Conservation (phyloP, 2,113 vertebrate species). For the Leptosomus discolor region DNA sequence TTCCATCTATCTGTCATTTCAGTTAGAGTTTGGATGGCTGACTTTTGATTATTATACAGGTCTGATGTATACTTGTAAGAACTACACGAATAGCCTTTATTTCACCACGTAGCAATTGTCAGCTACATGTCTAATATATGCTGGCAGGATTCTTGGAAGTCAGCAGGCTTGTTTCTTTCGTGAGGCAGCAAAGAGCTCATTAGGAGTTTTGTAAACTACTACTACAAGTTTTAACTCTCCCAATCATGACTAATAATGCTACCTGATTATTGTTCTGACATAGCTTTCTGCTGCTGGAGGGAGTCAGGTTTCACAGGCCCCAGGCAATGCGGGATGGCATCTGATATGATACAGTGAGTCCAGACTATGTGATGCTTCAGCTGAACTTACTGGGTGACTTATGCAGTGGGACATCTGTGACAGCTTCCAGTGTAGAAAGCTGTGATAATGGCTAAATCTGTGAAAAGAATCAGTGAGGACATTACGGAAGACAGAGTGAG, state of each 20-base stretch:
- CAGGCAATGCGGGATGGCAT: not conserved
- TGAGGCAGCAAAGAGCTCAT: not conserved
- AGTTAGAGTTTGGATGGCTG: not conserved
- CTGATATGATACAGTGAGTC: not conserved
- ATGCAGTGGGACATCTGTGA: not conserved
- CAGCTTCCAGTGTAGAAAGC: no score
- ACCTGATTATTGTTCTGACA: not conserved
- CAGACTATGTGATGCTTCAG: not conserved
- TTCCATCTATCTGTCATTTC: conserved; percentile 28
- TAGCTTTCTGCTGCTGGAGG: not conserved
- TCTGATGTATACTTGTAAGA: not conserved
- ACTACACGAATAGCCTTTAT: not conserved
- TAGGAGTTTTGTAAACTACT: not conserved
- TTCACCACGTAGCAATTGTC: accelerated
- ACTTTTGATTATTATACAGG: not conserved
- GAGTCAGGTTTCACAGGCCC: not conserved
- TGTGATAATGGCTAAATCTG: not conserved
- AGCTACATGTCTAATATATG: accelerated
- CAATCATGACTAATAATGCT: not conserved
- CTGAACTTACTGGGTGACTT: not conserved
- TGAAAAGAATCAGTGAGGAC: not conserved
- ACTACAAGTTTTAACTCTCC: not conserved
- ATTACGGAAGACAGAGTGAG: not conserved
- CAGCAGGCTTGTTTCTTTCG: accelerated
- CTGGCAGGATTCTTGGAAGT: not conserved